Conservation (phyloP, 2,888 invertebrate species). For the Siphlonurus alternatus region DNA sequence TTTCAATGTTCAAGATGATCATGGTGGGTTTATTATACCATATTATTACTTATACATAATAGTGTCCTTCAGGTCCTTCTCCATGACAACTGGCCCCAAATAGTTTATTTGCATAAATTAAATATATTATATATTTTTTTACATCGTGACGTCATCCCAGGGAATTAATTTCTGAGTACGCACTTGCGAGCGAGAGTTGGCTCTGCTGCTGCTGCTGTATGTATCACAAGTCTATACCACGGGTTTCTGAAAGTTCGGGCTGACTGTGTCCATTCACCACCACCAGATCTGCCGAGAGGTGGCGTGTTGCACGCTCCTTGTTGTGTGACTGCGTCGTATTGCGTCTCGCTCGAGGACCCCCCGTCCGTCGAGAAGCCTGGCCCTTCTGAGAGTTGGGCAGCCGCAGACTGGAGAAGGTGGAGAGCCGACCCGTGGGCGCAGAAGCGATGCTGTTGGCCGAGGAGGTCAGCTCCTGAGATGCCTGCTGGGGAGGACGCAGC, state of each 20-base stretch:
- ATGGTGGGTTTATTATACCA: too few relatives aligned
- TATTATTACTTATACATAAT: too few relatives aligned
- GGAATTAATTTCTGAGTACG: neutral
- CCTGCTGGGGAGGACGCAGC: neutral
- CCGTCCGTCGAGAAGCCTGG: neutral
- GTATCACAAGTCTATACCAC: neutral
- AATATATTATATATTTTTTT: too few relatives aligned
- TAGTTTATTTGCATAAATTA: too few relatives aligned
- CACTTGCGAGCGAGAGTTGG: neutral
- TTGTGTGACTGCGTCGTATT: neutral
- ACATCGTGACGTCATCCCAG: too few relatives aligned
- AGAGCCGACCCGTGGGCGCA: neutral
- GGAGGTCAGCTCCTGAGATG: neutral
- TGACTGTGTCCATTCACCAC: conserved; percentile 1
- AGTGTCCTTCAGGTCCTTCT: too few relatives aligned
- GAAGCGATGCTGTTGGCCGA: conserved; percentile 1
- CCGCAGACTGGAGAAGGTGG: neutral
- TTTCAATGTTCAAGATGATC: too few relatives aligned
- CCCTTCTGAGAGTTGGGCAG: neutral
- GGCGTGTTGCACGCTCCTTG: neutral
- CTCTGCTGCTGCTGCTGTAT: neutral
- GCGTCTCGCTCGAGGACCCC: neutral
- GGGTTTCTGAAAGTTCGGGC: neutral
- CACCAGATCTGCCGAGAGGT: neutral
- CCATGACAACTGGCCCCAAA: too few relatives aligned